Evolutionary conservation across 1,140 invertebrate species (phyloP), one percentile per base, ranked within the genome.

Genomic region (Mycetomoellerius zeteki): DNA sequence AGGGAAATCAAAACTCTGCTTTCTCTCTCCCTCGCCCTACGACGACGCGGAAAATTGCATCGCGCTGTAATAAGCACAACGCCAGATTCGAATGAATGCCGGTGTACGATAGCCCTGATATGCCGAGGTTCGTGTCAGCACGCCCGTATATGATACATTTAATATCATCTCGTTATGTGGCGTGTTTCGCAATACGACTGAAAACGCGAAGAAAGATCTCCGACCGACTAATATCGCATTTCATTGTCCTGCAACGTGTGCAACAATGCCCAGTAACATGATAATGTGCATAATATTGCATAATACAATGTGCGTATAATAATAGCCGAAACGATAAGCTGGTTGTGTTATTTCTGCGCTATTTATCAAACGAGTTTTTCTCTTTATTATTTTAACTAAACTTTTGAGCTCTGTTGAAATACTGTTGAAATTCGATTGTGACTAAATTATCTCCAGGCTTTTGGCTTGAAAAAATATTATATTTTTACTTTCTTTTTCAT

Each of bases 1-100:
- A 64, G 93, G 93, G 93, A 93, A 93, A 93, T 93, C 92, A 93
- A 92, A 92, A 88, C 88, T 91, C 86, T 72, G 60, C 86, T 65
- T 24, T 62, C 80, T 64, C 52, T 64, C 43, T 62, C 81, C 62
- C 5, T 54, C 80, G 62, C 71, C 3, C 56, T 37, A n/a, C 24
- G 19, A 14, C 62, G 62, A 33, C 16, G 33, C 60, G 80, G 62
- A 78, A 43, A 43, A 89, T 91, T 85, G 87, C 91, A 89, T 91
- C 86, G 75, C 24, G 10, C 69, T 72, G 84, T 86, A 78, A 90
- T 69, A 88, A 69, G 88, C 84, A 85, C 89, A 54, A n/a, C 73
- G 64, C 67, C 72, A 88, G 86, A 88, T 90, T 84, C 73, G 73
- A 86, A 86, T 88, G 72, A 60, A 69, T 88, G 69, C 84, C 24